Base-by-base conservation (phyloP, 2,888 invertebrate genomes). In the Pachliopta kotzebuea region DNA sequence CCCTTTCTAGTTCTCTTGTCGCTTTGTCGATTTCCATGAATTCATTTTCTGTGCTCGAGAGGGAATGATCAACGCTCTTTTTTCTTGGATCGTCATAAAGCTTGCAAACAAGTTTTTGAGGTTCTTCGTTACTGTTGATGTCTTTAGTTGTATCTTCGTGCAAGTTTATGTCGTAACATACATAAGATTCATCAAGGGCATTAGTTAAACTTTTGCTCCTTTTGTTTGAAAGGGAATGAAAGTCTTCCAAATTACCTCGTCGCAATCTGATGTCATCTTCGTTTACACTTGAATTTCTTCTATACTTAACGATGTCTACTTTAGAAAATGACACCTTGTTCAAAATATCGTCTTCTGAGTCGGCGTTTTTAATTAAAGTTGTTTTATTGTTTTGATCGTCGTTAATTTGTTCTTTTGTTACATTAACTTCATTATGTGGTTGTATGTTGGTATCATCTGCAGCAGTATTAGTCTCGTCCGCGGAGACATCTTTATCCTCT, bases 21-120 rank as follows among this genome's bases (percentile, higher is more conserved):
- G 90, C 90, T 75, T 80, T 88, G 68, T 90, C 90, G 56, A 92
- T 92, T 80, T 91, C 91, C 66, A 85, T 76, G 68, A 91, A 92
- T 69, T 92, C 91, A 69, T 84, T 90, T 75, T 88, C 90, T 20
- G 88, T 92, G 67, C 86, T 89, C 18, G 91, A 90, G 69, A 89
- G 77, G 23, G 90, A 78, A 64, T 76, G 88, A 65, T 90, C 90
- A 61, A 88, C 74, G 68, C 90, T 91, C 67, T 84, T 83, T 73
- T 90, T 90, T 66, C 84, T 77, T 56, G 79, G 72, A 23, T 78
- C 70, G 20, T 84, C 81, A 69, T 89, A 87, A 29, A 90, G 71
- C 74, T 90, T 91, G 69, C 91, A 92, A 4, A 89, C 78, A 3
- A 92, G 85, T 74, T 83, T 89, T 69, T 85, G 81, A 9, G 88